A percentile compares a stretch with the other conserved stretches of the same genome.
phyloP scores from a whole-genome alignment of 2,113 vertebrate genomes.

The Oryzias melastigma region DNA sequence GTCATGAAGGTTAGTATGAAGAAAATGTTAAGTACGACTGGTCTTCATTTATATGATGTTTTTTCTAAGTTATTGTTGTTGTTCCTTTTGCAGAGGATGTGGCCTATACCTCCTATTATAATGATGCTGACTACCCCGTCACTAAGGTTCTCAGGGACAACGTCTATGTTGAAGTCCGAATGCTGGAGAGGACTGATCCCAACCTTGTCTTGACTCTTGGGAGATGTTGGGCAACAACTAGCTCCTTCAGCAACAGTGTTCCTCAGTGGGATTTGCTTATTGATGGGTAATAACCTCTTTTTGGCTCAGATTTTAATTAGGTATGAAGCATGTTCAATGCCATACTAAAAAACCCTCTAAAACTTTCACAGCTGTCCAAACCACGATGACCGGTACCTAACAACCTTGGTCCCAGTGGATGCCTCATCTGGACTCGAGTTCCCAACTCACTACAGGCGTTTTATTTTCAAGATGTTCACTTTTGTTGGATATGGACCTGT shows the following conservation, averaged over 20 bases:
- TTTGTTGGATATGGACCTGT: constrained; percentile 45
- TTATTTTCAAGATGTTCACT: constrained; percentile 73
- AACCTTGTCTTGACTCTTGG: constrained; percentile 79
- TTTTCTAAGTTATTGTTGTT: constrained; percentile 5
- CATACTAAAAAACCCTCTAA: background rate
- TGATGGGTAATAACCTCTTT: constrained; percentile 66
- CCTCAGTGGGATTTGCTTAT: constrained; percentile 80
- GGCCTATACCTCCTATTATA: constrained; percentile 60
- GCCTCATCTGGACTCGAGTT: constrained; percentile 29
- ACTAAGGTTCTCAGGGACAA: constrained; percentile 76
- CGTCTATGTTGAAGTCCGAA: constrained; percentile 77
- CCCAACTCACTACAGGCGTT: constrained; percentile 62
- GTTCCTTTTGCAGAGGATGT: constrained; percentile 36
- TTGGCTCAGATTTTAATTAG: background rate
- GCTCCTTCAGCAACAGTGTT: constrained; percentile 34
- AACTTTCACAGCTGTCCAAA: constrained; percentile 60
- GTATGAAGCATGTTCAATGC: background rate
- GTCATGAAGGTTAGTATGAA: constrained; percentile 54
- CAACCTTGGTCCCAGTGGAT: constrained; percentile 36
- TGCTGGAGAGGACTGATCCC: constrained; percentile 80
- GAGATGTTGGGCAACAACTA: constrained; percentile 80
- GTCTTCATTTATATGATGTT: background rate
- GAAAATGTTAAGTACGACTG: background rate
- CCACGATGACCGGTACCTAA: constrained; percentile 59
- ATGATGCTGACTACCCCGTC: constrained; percentile 57